Base-by-base conservation (phyloP, 2,113 vertebrate species). In the Machaerirhynchus nigripectus region DNA sequence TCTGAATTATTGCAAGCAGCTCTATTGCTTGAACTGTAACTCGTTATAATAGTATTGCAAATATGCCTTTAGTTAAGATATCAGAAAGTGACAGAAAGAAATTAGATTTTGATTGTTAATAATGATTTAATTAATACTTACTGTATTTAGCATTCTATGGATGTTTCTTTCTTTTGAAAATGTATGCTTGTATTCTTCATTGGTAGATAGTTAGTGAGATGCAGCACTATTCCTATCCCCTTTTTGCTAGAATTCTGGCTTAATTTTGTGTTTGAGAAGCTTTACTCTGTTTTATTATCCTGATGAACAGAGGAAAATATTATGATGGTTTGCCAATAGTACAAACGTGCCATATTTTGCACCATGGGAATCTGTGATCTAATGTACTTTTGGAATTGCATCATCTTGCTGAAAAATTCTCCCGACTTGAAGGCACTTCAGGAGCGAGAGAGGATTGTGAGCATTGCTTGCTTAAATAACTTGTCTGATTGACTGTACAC, bases 51-150 rank as follows among this genome's bases (percentile, higher is more conserved):
- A 97, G 98, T 98, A 98, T 97, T 98, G 98, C 97, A 98, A 97
- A 98, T 97, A 97, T 95, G 93, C 96, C 95, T 97, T 98, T 97
- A 98, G 98, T 98, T 98, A 99, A 99, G 98, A 99, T 98, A 99
- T 98, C 98, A 97, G 98, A 97, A 99, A 98, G 97, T 98, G 98
- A 98, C 98, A 97, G 97, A 98, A 98, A 98, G 98, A 98, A 99
- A 99, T 99, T 98, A 98, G 96, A 96, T 97, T 98, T 97, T 95
- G 80, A 96, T 97, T 97, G 97, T 93, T 98, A 98, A 98, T 98
- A 98, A 98, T 97, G 96, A 97, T 97, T 96, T 97, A 98, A 98
- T 98, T 98, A 98, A 97, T 96, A 91, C 90, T 96, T 96, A 97
- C 2, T 83, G 35, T 86, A 92, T 96, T 97, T 97, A 96, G 94